Percentiles rank a stretch among this genome's conserved stretches.
These are phyloP conservation scores for Piprites chloris DNA, from an alignment of 2,113 vertebrate genomes.

Conservation along the genomic window DNA sequence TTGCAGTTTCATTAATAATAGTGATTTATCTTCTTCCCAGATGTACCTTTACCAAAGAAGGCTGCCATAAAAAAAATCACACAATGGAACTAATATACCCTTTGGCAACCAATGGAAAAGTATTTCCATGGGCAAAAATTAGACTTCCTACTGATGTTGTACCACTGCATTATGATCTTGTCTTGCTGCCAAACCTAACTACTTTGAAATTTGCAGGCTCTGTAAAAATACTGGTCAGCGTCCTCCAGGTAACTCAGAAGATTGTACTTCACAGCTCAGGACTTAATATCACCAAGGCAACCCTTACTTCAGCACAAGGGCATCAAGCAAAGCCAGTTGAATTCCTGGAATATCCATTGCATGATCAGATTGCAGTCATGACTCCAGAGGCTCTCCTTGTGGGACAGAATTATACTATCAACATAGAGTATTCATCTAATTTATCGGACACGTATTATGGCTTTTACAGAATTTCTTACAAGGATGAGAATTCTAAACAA, in stretches of 20 bases:
- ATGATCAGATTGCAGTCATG: slow-evolving; percentile 86
- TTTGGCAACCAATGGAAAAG: slow-evolving; percentile 77
- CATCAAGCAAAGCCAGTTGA: slow-evolving; percentile 56
- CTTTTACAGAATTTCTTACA: slow-evolving; percentile 91
- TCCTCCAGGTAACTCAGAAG: slow-evolving; percentile 74
- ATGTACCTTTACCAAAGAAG: slow-evolving; percentile 93
- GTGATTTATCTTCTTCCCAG: slow-evolving; percentile 88
- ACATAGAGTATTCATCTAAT: slow-evolving; percentile 80
- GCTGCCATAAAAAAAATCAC: slow-evolving; percentile 81
- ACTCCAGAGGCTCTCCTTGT: slow-evolving; percentile 75
- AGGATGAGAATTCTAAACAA: slow-evolving; percentile 67
- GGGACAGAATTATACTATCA: slow-evolving; percentile 79
- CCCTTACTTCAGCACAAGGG: slow-evolving; percentile 55
- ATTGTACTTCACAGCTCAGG: slow-evolving; percentile 86
- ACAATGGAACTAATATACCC: slow-evolving; percentile 78
- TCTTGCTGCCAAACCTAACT: slow-evolving; percentile 83
- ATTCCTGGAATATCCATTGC: slow-evolving; percentile 83
- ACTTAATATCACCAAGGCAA: slow-evolving; percentile 81
- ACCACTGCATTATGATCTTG: slow-evolving; percentile 86
- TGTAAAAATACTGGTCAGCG: slow-evolving; percentile 78
- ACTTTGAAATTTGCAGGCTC: slow-evolving; percentile 81
- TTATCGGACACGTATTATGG: slow-evolving; percentile 86
- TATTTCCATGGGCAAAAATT: slow-evolving; percentile 87
- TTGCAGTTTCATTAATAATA: slow-evolving; percentile 82
- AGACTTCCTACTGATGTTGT: slow-evolving; percentile 81